phyloP scores from a whole-genome alignment of 2,797 vertebrate species.

The Myotis findleyi region DNA sequence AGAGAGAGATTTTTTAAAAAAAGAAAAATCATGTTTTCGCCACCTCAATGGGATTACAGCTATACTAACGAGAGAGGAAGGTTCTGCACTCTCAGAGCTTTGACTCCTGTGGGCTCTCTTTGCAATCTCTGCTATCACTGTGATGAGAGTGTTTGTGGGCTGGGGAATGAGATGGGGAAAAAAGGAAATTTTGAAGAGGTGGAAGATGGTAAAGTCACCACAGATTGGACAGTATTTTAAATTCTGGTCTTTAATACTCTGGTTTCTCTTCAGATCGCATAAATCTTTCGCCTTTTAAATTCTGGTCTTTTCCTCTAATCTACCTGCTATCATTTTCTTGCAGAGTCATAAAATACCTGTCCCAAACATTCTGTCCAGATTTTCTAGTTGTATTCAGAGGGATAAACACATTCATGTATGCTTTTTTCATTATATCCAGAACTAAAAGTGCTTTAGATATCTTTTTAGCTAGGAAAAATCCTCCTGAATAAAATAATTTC shows the following conservation, averaged over 20 bases:
- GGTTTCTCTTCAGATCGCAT: too few relatives aligned
- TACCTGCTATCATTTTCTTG: not conserved
- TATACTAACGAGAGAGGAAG: not conserved
- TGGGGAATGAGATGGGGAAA: not conserved
- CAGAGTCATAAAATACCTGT: not conserved
- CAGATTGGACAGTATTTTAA: not conserved
- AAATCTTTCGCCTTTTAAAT: too few relatives aligned
- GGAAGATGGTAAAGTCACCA: not conserved
- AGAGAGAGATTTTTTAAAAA: too few relatives aligned
- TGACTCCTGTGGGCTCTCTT: not conserved
- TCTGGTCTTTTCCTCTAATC: not conserved
- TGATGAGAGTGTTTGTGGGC: not conserved
- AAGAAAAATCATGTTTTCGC: too few relatives aligned
- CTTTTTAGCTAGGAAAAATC: conserved; percentile 24
- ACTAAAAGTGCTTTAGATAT: not conserved
- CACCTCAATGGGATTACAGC: not conserved
- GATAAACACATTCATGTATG: not conserved
- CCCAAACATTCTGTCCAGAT: not conserved
- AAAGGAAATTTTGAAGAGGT: too few relatives aligned
- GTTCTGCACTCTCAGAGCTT: not conserved
- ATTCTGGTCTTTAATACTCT: conserved; percentile 44
- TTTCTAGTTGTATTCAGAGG: not conserved
- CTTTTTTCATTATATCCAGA: not conserved
- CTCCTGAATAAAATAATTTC: conserved; percentile 41
- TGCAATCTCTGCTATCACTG: not conserved